Percentiles rank a stretch among this genome's conserved stretches.
phyloP scores from a whole-genome alignment of 1,140 invertebrate species.

The Drosophila trapezifrons region DNA sequence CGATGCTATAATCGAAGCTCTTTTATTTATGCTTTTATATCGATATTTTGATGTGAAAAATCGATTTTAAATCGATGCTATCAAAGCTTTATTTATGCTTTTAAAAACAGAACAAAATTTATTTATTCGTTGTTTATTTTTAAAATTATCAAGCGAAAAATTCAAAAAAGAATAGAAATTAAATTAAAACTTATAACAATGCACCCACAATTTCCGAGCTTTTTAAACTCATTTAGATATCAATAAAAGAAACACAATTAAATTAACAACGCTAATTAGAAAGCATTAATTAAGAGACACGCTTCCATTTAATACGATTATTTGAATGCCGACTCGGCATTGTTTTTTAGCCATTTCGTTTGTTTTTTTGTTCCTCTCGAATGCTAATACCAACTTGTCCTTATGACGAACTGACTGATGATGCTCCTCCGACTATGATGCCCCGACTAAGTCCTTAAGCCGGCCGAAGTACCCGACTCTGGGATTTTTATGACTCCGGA shows the following conservation, averaged over 20 bases:
- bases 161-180: neutral
- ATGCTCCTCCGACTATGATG: neutral
- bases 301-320: neutral
- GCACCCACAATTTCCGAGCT: neutral
- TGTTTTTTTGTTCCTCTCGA: neutral
- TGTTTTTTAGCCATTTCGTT: neutral
- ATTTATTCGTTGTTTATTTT: no score
- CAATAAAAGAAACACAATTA: neutral
- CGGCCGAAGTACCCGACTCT: neutral
- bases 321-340: neutral
- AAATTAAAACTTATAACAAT: neutral
- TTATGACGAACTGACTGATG: constrained; percentile 16
- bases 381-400: no score
- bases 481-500: constrained; percentile 23
- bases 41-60: no score
- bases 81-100: no score
- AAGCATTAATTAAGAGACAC: neutral
- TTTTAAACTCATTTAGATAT: no score
- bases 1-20: no score
- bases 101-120: no score
- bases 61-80: no score
- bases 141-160: no score
- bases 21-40: no score
- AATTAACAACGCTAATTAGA: neutral
- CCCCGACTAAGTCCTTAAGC: neutral